Base-by-base conservation (phyloP, 2,797 vertebrate species). In the Sebastes glaucus region DNA sequence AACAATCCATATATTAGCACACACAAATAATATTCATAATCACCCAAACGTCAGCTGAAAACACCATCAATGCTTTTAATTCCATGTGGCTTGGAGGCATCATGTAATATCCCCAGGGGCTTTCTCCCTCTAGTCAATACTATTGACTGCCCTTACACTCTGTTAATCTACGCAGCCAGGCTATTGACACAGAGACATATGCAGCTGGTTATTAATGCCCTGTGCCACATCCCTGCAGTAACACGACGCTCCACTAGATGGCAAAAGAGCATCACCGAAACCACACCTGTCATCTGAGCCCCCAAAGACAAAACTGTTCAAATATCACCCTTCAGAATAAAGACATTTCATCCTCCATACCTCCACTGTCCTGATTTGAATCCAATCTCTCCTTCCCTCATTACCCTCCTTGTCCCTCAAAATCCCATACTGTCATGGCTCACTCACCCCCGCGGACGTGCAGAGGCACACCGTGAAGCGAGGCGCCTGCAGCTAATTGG, bases 321-420 rank as follows among this genome's bases (percentile, higher is more conserved):
- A 86, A 88, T 74, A 77, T 80, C 75, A 84, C 27, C 84, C 68
- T 77, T 88, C 49, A 82, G 68, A 87, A 90, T 86, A 66, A 86
- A 91, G 84, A 88, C 81, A 66, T 90, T 75, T 80, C 81, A 79
- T 84, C 83, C 66, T 89, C 82, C 7, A 46, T 81, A 71, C 83
- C 79, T 76, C 14, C 65, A 71, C 81, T 82, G 77, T 88, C 81
- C 85, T 85, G 86, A 90, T 90, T 88, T 85, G 65, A 89, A 88
- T 88, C 81, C 83, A 83, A 65, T 78, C 74, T 84, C 81, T 83
- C 70, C 78, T 71, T 87, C 77, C 87, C 88, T 91, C 91, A 93
- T 93, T 93, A 89, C 82, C 88, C 71, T 86, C 75, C 79, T 65
- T 73, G 83, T 90, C 86, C 79, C 83, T 87, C 86, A 88, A 77